Conservation (phyloP, 2,888 invertebrate species). For the Ormyrus pomaceus region DNA sequence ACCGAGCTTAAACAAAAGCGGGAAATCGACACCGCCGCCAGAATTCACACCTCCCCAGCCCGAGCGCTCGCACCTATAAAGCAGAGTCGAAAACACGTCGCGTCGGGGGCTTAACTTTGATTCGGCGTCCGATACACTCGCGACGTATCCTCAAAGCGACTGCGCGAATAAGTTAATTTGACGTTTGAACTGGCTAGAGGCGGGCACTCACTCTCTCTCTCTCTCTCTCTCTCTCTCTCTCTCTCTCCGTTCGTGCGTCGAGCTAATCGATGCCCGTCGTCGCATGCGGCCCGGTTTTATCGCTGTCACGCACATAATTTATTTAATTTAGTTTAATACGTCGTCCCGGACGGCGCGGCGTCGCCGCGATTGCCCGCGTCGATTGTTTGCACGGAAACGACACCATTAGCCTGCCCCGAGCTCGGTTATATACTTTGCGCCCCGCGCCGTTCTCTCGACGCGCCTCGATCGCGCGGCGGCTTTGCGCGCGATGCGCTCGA, state of each 20-base stretch:
- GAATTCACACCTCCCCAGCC: too few relatives aligned
- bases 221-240: too few relatives aligned
- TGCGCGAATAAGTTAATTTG: slow-evolving; percentile 46
- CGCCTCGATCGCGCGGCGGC: too few relatives aligned
- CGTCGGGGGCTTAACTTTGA: too few relatives aligned
- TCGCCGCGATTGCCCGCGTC: slow-evolving; percentile 67
- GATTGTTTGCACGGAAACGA: slow-evolving; percentile 73
- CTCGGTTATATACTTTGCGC: neutral
- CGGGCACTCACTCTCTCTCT: neutral
- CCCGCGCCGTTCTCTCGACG: neutral
- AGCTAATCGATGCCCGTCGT: slow-evolving; percentile 48
- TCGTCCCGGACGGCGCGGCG: slow-evolving; percentile 49
- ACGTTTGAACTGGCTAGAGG: slow-evolving; percentile 32
- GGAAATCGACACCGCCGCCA: too few relatives aligned
- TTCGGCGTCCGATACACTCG: too few relatives aligned
- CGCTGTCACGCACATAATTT: slow-evolving; percentile 76
- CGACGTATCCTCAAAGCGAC: too few relatives aligned
- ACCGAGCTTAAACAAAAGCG: too few relatives aligned
- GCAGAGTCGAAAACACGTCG: too few relatives aligned
- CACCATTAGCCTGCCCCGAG: slow-evolving; percentile 61
- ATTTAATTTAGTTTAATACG: slow-evolving; percentile 75
- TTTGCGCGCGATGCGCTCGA: neutral
- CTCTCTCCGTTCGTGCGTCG: neutral
- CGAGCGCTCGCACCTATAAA: too few relatives aligned
- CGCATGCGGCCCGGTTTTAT: slow-evolving; percentile 64